A percentile compares a stretch with the other conserved stretches of the same genome.
Conservation (phyloP, 2,888 invertebrate species). For the Drosophila niveifrons region DNA sequence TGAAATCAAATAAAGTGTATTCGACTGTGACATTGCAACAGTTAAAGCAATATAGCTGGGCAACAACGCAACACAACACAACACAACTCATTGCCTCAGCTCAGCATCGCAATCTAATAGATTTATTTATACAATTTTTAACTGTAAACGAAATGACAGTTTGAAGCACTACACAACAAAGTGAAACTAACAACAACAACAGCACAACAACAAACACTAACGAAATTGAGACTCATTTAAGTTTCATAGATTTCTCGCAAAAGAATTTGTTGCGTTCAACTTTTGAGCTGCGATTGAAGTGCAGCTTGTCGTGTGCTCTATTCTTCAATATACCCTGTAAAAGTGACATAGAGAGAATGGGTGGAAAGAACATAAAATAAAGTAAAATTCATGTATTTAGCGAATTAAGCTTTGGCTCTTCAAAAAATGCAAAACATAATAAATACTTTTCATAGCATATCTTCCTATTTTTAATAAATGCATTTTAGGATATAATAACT, state of each 20-base stretch:
- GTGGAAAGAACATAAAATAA: not conserved
- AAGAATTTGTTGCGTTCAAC: constrained; percentile 50
- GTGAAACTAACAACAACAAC: not conserved
- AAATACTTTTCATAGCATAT: too few species aligned
- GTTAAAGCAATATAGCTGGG: constrained; percentile 20
- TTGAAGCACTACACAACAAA: constrained; percentile 32
- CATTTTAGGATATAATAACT: too few species aligned
- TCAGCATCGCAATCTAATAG: constrained; percentile 60
- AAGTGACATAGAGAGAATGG: not conserved
- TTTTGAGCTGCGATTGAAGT: constrained; percentile 53
- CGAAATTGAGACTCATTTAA: constrained; percentile 74
- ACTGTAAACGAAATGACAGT: constrained; percentile 61
- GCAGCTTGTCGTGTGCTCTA: constrained; percentile 49
- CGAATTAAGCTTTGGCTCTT: too few species aligned
- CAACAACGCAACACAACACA: constrained; percentile 8
- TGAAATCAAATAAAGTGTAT: constrained; percentile 72
- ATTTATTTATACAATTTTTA: constrained; percentile 70
- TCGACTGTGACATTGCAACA: constrained; percentile 62
- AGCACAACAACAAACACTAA: constrained; percentile 30
- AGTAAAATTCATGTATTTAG: too few species aligned
- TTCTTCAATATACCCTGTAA: constrained; percentile 10
- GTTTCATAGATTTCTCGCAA: constrained; percentile 52
- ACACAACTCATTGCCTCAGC: too few species aligned
- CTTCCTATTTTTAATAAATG: too few species aligned
- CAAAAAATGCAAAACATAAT: too few species aligned